phyloP scores from a whole-genome alignment of 2,113 vertebrate genomes.

The Prunella himalayana region DNA sequence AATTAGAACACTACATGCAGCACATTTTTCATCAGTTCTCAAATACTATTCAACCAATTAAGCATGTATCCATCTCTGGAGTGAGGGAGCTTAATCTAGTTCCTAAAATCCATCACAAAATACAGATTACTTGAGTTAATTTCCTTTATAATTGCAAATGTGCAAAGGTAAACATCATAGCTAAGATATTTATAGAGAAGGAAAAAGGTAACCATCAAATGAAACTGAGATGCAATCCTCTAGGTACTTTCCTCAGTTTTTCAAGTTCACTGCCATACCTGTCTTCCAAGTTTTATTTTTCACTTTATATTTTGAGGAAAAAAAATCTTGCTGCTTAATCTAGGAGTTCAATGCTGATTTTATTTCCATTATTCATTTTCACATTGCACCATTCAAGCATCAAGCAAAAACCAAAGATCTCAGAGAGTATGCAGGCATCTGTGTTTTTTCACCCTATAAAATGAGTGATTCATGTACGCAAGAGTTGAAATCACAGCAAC shows the following conservation, averaged over 20 bases:
- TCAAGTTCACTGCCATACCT: background rate
- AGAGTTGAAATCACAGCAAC: background rate
- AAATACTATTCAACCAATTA: background rate
- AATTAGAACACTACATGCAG: background rate
- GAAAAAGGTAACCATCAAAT: background rate
- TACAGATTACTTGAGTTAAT: background rate
- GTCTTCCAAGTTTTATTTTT: background rate
- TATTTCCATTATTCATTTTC: slow-evolving; percentile 8
- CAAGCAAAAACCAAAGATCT: background rate
- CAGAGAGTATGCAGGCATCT: background rate
- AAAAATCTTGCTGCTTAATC: background rate
- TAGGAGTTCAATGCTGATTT: background rate
- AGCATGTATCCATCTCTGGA: background rate
- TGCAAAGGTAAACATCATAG: background rate
- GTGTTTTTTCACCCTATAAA: background rate
- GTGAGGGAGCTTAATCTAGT: background rate
- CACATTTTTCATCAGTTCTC: background rate
- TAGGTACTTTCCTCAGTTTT: background rate
- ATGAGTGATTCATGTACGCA: background rate
- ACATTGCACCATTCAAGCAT: background rate
- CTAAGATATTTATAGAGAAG: background rate
- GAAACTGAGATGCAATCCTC: background rate
- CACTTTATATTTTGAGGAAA: background rate
- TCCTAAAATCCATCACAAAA: background rate
- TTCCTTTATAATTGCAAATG: background rate